These are phyloP conservation scores for Horisme vitalbata DNA, from an alignment of 2,888 invertebrate genomes.

Conservation along the genomic window DNA sequence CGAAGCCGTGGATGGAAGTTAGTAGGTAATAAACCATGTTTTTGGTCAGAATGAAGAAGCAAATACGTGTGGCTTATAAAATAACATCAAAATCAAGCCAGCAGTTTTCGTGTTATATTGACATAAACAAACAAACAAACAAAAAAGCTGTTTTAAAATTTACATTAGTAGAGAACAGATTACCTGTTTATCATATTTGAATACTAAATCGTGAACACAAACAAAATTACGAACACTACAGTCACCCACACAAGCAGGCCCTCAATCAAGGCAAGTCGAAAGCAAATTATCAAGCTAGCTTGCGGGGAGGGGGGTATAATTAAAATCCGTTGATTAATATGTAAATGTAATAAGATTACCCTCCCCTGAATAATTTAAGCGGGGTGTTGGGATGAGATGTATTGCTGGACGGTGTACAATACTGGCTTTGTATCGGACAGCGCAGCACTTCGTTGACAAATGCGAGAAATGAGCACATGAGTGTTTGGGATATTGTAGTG, in stretches of 20 bases:
- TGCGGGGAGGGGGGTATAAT: constrained; percentile 90
- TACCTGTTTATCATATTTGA: constrained; percentile 38
- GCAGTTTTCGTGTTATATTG: too few relatives aligned
- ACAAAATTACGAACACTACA: constrained; percentile 66
- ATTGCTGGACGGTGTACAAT: constrained; percentile 71
- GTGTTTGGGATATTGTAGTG: constrained; percentile 20
- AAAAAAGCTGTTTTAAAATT: too few relatives aligned
- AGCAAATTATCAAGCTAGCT: constrained; percentile 77
- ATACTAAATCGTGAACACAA: constrained; percentile 51
- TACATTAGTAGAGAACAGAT: too few relatives aligned
- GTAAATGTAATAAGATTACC: constrained; percentile 99
- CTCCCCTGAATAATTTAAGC: constrained; percentile 92
- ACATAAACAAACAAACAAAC: too few relatives aligned
- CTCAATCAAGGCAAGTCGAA: constrained; percentile 77
- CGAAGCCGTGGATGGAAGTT: too few relatives aligned
- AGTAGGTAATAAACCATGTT: too few relatives aligned
- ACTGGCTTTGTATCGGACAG: constrained; percentile 63
- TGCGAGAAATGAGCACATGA: constrained; percentile 38
- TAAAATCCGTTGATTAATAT: constrained; percentile 99
- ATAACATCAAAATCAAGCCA: too few relatives aligned
- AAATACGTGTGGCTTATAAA: too few relatives aligned
- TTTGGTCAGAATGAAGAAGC: too few relatives aligned
- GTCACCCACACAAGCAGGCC: constrained; percentile 60
- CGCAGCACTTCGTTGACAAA: constrained; percentile 62
- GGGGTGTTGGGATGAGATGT: constrained; percentile 79